Percentiles rank a stretch among this genome's conserved stretches.
These are phyloP conservation scores for Ciconia boyciana DNA, from an alignment of 2,113 vertebrate genomes.

Conservation along the genomic window DNA sequence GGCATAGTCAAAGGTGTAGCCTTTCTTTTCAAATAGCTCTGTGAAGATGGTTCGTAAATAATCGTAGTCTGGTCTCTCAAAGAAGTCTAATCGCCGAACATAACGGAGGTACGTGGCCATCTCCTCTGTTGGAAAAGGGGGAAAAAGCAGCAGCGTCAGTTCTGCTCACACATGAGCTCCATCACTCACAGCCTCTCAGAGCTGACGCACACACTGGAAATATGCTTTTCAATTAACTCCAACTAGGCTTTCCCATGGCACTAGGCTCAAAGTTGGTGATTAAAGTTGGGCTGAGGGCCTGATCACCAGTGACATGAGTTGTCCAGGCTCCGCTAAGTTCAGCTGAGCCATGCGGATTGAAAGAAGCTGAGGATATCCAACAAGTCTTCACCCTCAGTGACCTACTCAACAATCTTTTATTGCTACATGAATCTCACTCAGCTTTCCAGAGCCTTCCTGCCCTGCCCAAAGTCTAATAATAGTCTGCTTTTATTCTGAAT, in stretches of 20 bases:
- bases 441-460: background rate
- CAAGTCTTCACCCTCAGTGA: background rate
- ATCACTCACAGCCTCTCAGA: background rate
- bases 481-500: background rate
- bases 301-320: background rate
- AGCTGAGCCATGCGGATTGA: background rate
- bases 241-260: background rate
- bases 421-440: background rate
- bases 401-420: background rate
- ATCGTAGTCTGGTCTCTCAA: conserved; percentile 98
- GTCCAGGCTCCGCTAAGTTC: background rate
- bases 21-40: conserved; percentile 95
- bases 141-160: background rate
- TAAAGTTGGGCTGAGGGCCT: too few species aligned
- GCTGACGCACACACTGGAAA: background rate
- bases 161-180: background rate
- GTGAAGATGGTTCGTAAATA: conserved; percentile 96
- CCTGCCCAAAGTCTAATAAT: background rate
- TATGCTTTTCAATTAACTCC: background rate
- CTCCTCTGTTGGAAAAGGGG: conserved; percentile 83
- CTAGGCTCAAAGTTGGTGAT: background rate
- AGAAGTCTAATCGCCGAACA: conserved; percentile 95
- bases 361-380: background rate
- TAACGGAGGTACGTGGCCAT: conserved; percentile 98
- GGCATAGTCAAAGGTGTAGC: conserved; percentile 95